Percentiles rank a stretch among this genome's conserved stretches.
Evolutionary conservation across 2,797 vertebrate genomes (phyloP).

Genomic region (Novumbra hubbsi): DNA sequence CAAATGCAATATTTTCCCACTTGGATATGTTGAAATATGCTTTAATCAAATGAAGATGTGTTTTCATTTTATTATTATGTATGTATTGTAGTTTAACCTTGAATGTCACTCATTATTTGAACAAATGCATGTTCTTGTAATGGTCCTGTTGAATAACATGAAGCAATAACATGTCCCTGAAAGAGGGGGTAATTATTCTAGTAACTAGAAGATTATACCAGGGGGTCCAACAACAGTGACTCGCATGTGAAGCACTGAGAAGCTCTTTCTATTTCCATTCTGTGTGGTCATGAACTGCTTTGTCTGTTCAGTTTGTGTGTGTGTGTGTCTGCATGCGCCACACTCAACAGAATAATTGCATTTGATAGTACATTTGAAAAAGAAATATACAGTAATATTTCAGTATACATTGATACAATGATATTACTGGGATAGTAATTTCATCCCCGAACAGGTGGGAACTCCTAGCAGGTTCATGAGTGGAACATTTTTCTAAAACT

Average conservation of each 20-base stretch:
- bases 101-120: no score
- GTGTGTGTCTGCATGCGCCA: neutral
- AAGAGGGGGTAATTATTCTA: neutral
- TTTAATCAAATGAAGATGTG: neutral
- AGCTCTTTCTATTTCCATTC: neutral
- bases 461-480: no score
- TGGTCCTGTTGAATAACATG: neutral
- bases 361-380: no score
- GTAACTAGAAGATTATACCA: neutral
- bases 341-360: no score
- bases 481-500: no score
- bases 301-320: neutral
- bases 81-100: neutral
- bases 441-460: no score
- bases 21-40: neutral
- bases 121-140: neutral
- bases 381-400: no score
- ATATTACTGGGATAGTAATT: no score
- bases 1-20: neutral
- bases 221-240: no score
- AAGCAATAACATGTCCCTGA: neutral
- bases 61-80: neutral
- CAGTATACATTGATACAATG: no score
- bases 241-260: neutral
- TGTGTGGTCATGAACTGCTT: neutral